Evolutionary conservation across 2,888 invertebrate species (phyloP).

Genomic region (Eupithecia exiguata): DNA sequence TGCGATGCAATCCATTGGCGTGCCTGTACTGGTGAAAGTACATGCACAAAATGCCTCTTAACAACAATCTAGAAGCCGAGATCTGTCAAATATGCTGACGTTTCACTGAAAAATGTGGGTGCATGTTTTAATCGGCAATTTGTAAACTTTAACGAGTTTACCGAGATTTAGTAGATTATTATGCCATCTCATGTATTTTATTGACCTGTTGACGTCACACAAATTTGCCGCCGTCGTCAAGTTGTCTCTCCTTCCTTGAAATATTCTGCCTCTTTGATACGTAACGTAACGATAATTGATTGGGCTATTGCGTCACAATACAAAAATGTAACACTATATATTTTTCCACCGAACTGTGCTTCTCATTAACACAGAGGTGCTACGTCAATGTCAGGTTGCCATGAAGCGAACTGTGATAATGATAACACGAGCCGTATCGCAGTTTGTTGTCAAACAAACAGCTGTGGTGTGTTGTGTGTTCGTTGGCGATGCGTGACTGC

Average conservation of each 20-base stretch:
- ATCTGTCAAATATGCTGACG: constrained; percentile 55
- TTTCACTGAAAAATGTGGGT: constrained; percentile 48
- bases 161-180: constrained; percentile 47
- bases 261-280: constrained; percentile 9
- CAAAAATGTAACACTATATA: constrained; percentile 29
- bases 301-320: constrained; percentile 16
- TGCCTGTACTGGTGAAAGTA: constrained; percentile 77
- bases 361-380: constrained; percentile 38
- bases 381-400: constrained; percentile 39
- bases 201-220: constrained; percentile 41
- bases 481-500: constrained; percentile 64
- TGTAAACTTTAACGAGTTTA: constrained; percentile 47
- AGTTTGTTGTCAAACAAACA: constrained; percentile 76
- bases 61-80: constrained; percentile 51
- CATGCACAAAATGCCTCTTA: constrained; percentile 70
- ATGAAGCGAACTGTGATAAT: constrained; percentile 43
- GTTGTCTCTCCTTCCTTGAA: constrained; percentile 17
- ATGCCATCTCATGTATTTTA: constrained; percentile 39
- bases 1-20: constrained; percentile 68
- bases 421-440: constrained; percentile 55
- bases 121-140: constrained; percentile 44
- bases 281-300: constrained; percentile 17
- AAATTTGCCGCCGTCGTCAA: constrained; percentile 19
- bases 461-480: constrained; percentile 48
- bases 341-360: constrained; percentile 38